Evolutionary conservation across 2,797 vertebrate genomes (phyloP).

Genomic region (Hemitrygon akajei): DNA sequence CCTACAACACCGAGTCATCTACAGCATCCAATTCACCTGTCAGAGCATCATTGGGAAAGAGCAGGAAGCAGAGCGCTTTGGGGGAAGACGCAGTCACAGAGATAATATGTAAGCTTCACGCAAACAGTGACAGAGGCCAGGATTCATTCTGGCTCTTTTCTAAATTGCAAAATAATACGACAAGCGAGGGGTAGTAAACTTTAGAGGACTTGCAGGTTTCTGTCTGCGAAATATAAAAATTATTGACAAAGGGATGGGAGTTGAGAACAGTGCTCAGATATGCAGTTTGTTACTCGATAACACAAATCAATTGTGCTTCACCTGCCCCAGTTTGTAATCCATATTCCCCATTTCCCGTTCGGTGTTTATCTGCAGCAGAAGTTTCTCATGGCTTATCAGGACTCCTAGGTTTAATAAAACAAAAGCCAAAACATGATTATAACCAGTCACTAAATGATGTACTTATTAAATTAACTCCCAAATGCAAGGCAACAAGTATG

Average conservation of each 20-base stretch:
- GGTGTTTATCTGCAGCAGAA: slow-evolving; percentile 89
- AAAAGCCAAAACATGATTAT: background rate
- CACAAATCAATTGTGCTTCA: slow-evolving; percentile 43
- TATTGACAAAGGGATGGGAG: background rate
- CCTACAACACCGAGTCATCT: no score
- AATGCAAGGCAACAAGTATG: background rate
- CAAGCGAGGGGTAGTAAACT: background rate
- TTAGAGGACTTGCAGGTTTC: background rate
- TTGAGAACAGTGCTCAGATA: background rate
- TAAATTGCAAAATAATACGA: background rate
- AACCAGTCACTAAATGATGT: slow-evolving; percentile 20
- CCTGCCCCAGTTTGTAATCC: slow-evolving; percentile 94
- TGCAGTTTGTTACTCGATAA: no score
- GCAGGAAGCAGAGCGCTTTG: no score
- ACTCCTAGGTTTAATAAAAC: slow-evolving; percentile 59
- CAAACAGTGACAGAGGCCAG: no score
- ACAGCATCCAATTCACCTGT: no score
- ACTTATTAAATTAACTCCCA: background rate
- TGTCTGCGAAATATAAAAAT: background rate
- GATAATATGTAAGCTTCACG: no score
- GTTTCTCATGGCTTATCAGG: slow-evolving; percentile 87
- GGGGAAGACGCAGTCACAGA: no score
- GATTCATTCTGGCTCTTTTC: background rate
- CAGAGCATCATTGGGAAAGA: no score
- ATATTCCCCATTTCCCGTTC: slow-evolving; percentile 92